A percentile compares a stretch with the other conserved stretches of the same genome.
Conservation (phyloP, 1,140 invertebrate genomes). For the Leptinotarsa undecemlineata region DNA sequence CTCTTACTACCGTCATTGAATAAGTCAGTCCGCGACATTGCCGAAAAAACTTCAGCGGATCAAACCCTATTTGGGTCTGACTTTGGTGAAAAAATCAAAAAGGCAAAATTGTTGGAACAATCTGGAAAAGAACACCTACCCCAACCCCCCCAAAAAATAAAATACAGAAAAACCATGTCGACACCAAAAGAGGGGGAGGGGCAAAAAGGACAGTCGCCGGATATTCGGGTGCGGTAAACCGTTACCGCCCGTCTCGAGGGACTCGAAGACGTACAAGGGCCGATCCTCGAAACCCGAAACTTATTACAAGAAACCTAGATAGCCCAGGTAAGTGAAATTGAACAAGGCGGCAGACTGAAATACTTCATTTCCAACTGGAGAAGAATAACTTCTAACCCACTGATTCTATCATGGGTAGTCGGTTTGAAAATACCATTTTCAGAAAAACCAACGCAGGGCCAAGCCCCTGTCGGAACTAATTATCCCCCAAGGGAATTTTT, state of each 20-base stretch:
- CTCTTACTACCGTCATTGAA: background rate
- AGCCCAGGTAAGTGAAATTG: background rate
- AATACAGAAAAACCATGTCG: background rate
- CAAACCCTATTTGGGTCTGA: conserved; percentile 5
- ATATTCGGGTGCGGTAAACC: background rate
- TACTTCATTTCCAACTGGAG: conserved; percentile 11
- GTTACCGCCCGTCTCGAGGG: conserved; percentile 12
- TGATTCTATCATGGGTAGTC: conserved; percentile 14
- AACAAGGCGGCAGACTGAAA: conserved; percentile 5
- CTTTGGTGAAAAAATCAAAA: conserved; percentile 12
- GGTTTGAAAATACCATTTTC: conserved; percentile 15
- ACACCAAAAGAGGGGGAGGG: background rate
- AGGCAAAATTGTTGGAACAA: conserved; percentile 3
- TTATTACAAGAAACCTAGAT: background rate
- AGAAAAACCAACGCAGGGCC: background rate
- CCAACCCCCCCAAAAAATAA: background rate
- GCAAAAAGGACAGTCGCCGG: background rate
- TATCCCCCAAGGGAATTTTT: too few species aligned
- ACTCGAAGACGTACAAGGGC: background rate
- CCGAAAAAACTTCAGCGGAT: background rate
- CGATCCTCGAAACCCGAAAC: background rate
- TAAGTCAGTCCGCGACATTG: conserved; percentile 7
- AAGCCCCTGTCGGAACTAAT: too few species aligned
- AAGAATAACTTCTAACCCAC: background rate
- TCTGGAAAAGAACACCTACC: background rate